phyloP scores from a whole-genome alignment of 2,888 invertebrate species.

The Psylliodes chrysocephalus region DNA sequence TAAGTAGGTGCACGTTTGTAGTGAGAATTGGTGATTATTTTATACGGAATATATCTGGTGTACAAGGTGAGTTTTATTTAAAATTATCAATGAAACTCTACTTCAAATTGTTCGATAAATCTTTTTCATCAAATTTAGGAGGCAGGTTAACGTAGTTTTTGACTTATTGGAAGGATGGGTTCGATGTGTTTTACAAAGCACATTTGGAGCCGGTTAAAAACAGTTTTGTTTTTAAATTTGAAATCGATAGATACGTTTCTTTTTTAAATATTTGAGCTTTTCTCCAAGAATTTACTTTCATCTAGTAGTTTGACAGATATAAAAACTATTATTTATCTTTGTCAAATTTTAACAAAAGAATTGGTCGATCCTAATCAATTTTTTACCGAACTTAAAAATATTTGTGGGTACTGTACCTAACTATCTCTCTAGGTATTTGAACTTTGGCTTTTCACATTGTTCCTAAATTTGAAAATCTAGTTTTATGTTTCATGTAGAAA shows the following conservation, averaged over 20 bases:
- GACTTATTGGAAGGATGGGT: not conserved
- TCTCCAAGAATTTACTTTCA: too few species aligned
- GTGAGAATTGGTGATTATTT: slow-evolving; percentile 51
- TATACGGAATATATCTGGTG: slow-evolving; percentile 52
- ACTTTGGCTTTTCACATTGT: too few species aligned
- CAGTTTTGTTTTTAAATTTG: not conserved
- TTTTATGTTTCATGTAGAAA: too few species aligned
- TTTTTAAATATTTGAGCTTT: too few species aligned
- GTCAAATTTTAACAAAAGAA: too few species aligned
- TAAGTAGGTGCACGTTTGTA: slow-evolving; percentile 47
- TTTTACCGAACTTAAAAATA: too few species aligned
- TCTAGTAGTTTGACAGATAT: too few species aligned
- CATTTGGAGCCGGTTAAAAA: slow-evolving; percentile 2
- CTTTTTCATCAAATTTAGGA: not conserved
- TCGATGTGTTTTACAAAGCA: slow-evolving; percentile 6
- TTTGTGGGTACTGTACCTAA: too few species aligned
- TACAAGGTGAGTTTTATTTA: slow-evolving; percentile 47
- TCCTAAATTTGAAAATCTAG: too few species aligned
- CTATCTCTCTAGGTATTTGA: too few species aligned
- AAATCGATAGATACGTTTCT: not conserved
- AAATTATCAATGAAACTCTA: slow-evolving; percentile 42
- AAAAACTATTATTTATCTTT: too few species aligned
- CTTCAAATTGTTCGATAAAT: slow-evolving; percentile 15
- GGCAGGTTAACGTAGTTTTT: not conserved
- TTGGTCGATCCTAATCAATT: too few species aligned